Evolutionary conservation across 1,140 invertebrate genomes (phyloP).

Genomic region (Bactericera cockerelli): DNA sequence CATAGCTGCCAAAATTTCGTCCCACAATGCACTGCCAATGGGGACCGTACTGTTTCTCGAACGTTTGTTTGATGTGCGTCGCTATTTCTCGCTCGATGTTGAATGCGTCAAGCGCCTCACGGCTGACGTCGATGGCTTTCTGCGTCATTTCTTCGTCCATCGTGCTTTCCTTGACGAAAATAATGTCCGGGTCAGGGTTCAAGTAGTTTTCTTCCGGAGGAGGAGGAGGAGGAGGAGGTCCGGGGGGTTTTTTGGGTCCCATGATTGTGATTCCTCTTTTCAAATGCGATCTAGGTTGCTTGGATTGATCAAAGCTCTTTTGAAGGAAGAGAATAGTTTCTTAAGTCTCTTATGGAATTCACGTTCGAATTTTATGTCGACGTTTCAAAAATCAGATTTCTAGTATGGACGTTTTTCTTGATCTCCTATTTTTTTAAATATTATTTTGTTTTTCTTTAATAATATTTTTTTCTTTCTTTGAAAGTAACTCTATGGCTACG

Average conservation of each 20-base stretch:
- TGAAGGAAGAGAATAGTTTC: too few relatives aligned
- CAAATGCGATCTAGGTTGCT: too few relatives aligned
- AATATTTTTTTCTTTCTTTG: too few relatives aligned
- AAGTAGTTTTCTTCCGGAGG: background rate
- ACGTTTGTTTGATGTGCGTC: background rate
- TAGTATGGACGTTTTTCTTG: too few relatives aligned
- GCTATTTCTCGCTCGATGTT: background rate
- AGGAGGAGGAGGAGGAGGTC: background rate
- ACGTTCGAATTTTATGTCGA: too few relatives aligned
- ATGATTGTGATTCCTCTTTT: too few relatives aligned
- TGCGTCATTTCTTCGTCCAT: background rate
- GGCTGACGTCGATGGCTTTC: background rate
- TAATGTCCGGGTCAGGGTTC: background rate
- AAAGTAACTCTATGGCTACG: too few relatives aligned
- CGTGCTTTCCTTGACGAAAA: background rate
- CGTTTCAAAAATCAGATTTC: too few relatives aligned
- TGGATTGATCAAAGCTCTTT: too few relatives aligned
- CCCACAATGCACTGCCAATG: constrained; percentile 5
- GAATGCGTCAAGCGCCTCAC: background rate
- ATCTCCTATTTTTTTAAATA: too few relatives aligned
- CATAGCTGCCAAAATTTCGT: background rate
- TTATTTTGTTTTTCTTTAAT: too few relatives aligned
- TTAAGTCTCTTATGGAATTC: too few relatives aligned
- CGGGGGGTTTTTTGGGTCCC: constrained; percentile 1
- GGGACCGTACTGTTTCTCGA: background rate